A percentile compares a stretch with the other conserved stretches of the same genome.
Conservation (phyloP, 2,888 invertebrate genomes). For the Sinopyrophorus schimmeli region DNA sequence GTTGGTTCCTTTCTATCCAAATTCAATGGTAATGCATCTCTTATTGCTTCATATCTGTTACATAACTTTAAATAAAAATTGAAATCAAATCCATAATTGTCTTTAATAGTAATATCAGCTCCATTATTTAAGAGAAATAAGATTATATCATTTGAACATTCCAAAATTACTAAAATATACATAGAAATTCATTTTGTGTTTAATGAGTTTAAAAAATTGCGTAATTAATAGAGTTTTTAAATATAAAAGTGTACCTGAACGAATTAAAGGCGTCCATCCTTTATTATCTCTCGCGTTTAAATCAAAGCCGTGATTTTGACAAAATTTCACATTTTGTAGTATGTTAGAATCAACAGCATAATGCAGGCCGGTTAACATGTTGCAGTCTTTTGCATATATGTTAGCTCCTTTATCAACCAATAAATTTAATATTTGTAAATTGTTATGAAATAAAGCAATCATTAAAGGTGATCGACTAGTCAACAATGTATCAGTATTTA, state of each 20-base stretch:
- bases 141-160: constrained; percentile 53
- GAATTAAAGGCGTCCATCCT: constrained; percentile 62
- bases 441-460: constrained; percentile 54
- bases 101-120: constrained; percentile 49
- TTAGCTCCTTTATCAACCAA: constrained; percentile 59
- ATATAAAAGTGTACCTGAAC: constrained; percentile 54
- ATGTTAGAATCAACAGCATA: constrained; percentile 60
- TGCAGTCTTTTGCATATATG: constrained; percentile 53
- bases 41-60: neutral
- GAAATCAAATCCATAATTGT: constrained; percentile 45
- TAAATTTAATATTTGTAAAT: constrained; percentile 50
- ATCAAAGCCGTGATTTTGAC: constrained; percentile 52
- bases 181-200: neutral
- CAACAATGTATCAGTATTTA: constrained; percentile 52
- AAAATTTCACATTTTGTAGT: constrained; percentile 47
- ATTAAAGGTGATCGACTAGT: constrained; percentile 58
- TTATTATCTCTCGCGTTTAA: constrained; percentile 53
- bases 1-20: too few species aligned
- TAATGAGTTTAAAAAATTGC: neutral
- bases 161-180: constrained; percentile 54
- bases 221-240: neutral
- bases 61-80: constrained; percentile 36
- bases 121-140: constrained; percentile 56
- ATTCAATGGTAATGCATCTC: too few species aligned
- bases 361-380: constrained; percentile 59